Evolutionary conservation across 2,888 invertebrate genomes (phyloP).

Genomic region (Prosapia bicincta): DNA sequence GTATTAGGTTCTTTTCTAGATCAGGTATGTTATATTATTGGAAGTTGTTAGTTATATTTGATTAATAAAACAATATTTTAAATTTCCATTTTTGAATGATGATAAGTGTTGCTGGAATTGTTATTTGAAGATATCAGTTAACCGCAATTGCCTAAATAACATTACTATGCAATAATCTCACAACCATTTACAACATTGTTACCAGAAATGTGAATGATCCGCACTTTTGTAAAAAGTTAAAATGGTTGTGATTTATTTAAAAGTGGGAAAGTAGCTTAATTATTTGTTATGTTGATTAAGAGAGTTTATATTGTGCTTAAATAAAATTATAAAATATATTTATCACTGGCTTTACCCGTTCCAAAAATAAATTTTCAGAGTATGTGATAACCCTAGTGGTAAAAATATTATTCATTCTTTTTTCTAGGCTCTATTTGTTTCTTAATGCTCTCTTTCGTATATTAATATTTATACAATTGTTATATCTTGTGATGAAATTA

Average conservation of each 20-base stretch:
- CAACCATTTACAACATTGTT: neutral
- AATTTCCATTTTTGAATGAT: neutral
- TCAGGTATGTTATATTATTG: too few relatives aligned
- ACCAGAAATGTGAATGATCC: neutral
- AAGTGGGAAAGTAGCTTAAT: neutral
- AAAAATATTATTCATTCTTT: neutral
- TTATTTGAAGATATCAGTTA: neutral
- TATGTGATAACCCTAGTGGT: slow-evolving; percentile 11
- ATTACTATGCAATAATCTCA: neutral
- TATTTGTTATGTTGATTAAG: slow-evolving; percentile 1
- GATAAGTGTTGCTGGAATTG: neutral
- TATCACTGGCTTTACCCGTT: slow-evolving; percentile 3
- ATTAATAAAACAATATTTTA: neutral
- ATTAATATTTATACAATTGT: neutral
- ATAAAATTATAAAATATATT: slow-evolving; percentile 1
- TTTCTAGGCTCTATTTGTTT: neutral
- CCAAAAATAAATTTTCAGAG: slow-evolving; percentile 15
- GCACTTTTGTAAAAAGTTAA: neutral
- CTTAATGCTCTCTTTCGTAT: neutral
- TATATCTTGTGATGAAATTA: slow-evolving; percentile 2
- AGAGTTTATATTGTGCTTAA: neutral
- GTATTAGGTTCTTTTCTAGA: too few relatives aligned
- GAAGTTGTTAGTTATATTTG: neutral
- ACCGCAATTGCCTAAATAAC: neutral
- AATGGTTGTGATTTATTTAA: neutral